These are phyloP conservation scores for Entosphenus tridentatus DNA, from an alignment of 2,113 vertebrate genomes.

Conservation along the genomic window DNA sequence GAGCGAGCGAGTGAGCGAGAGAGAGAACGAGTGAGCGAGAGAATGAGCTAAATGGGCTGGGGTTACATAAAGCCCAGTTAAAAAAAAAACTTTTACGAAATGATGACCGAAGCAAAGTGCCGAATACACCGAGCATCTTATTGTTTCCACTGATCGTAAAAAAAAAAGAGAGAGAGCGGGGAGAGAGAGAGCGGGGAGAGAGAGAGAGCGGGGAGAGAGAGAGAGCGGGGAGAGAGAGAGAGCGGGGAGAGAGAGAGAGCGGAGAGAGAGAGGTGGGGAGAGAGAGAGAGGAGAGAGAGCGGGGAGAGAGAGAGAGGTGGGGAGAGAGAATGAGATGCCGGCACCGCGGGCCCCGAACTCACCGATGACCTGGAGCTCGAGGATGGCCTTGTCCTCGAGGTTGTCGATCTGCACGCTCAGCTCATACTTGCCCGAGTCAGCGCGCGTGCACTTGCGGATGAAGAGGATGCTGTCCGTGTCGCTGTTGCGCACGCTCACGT, in stretches of 20 bases:
- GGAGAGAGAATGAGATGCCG: too few species aligned
- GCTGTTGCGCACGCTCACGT: slow-evolving; percentile 28
- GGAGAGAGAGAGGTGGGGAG: too few species aligned
- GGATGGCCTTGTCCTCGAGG: slow-evolving; percentile 32
- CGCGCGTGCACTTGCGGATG: slow-evolving; percentile 35
- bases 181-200: slow-evolving; percentile 7
- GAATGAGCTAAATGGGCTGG: not conserved
- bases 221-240: too few species aligned
- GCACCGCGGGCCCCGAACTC: not conserved
- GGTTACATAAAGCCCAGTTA: too few species aligned
- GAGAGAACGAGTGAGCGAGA: not conserved
- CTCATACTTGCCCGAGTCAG: slow-evolving; percentile 44
- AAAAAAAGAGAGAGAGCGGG: not conserved
- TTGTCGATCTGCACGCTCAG: slow-evolving; percentile 46
- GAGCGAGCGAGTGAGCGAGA: not conserved
- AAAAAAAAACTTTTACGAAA: too few species aligned
- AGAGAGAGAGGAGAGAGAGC: too few species aligned
- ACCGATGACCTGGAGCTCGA: slow-evolving; percentile 52
- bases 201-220: too few species aligned
- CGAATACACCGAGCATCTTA: too few species aligned
- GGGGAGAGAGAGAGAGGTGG: too few species aligned
- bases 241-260: too few species aligned
- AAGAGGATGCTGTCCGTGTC: slow-evolving; percentile 50
- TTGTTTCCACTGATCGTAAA: too few species aligned
- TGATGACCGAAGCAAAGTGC: too few species aligned